A percentile compares a stretch with the other conserved stretches of the same genome.
Evolutionary conservation across 92 coral and sea anemone genomes (phyloP).

Genomic region (Anthopleura xanthogrammica): DNA sequence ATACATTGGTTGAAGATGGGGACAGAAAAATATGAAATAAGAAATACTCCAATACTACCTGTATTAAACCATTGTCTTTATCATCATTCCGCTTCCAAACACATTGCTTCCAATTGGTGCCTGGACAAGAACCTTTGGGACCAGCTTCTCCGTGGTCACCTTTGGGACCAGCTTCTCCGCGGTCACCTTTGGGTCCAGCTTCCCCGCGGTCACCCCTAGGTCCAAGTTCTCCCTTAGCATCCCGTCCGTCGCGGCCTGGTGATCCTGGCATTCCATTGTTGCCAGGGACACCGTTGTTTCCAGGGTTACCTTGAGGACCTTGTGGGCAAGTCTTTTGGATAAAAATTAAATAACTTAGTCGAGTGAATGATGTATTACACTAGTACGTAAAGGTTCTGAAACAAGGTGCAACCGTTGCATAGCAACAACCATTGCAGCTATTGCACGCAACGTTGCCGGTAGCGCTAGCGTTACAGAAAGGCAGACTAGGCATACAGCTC

Average conservation of each 20-base stretch:
- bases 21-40: no score
- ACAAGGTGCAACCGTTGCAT: no score
- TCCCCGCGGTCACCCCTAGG: conserved; percentile 29
- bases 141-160: conserved; percentile 34
- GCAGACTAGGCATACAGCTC: no score
- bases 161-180: conserved; percentile 16
- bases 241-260: conserved; percentile 63
- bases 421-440: no score
- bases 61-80: conserved; percentile 30
- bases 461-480: no score
- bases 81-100: conserved; percentile 23
- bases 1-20: no score
- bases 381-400: no score
- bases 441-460: no score
- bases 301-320: conserved; percentile 39
- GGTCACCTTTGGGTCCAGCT: conserved; percentile 17
- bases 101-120: conserved; percentile 45
- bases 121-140: conserved; percentile 17
- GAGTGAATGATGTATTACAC: no score
- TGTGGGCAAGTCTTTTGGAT: conserved; percentile 11
- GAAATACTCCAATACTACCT: conserved; percentile 10
- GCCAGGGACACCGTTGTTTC: conserved; percentile 40
- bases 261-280: conserved; percentile 46
- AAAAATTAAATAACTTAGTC: neutral
- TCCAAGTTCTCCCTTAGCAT: conserved; percentile 23